Evolutionary conservation across 2,113 vertebrate species (phyloP).

Genomic region (Phodopus roborovskii): DNA sequence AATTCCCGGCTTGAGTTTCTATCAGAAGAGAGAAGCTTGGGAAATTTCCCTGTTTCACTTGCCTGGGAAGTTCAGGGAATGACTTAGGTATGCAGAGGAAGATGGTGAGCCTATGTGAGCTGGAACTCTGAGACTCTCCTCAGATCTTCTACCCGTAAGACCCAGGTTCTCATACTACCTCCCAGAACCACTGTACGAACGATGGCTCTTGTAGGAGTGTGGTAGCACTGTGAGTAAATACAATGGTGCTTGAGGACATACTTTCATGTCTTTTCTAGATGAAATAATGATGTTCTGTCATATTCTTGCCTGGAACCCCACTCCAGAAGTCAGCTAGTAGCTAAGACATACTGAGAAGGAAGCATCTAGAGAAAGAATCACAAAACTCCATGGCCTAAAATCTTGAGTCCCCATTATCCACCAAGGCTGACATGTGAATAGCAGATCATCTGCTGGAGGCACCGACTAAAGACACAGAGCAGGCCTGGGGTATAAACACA

Average conservation of each 20-base stretch:
- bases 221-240: neutral
- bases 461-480: neutral
- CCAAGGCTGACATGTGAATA: neutral
- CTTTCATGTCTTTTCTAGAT: slow-evolving; percentile 7
- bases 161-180: neutral
- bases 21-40: neutral
- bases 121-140: neutral
- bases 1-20: slow-evolving; percentile 8
- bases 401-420: neutral
- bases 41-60: neutral
- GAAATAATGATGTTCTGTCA: neutral
- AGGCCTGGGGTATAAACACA: neutral
- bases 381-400: slow-evolving; percentile 13
- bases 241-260: neutral
- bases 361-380: slow-evolving; percentile 17
- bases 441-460: neutral
- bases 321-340: slow-evolving; percentile 13
- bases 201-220: too few species aligned
- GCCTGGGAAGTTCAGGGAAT: neutral
- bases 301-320: slow-evolving; percentile 10
- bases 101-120: neutral
- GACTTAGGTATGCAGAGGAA: neutral
- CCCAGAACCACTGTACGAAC: neutral
- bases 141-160: neutral
- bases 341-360: slow-evolving; percentile 1